Base-by-base conservation (phyloP, 2,888 invertebrate species). In the Hypsopygia costalis region DNA sequence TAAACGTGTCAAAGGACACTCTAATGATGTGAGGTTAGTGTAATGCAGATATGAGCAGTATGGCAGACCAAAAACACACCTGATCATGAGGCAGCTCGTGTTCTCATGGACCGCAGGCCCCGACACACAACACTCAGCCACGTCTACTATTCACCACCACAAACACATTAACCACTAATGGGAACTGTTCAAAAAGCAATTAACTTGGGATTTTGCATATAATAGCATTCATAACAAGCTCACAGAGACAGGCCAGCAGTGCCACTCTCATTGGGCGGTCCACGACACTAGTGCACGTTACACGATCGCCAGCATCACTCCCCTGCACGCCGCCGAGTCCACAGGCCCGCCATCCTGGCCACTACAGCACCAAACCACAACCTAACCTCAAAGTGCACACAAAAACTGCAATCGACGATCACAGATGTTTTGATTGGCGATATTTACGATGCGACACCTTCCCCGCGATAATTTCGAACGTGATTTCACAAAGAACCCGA, bases 381-480 rank as follows among this genome's bases (percentile, higher is more conserved):
- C 70, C 76, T 87, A 87, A 87, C 87, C 87, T 87, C 86, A 87
- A 87, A 87, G 75, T 67, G 61, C 64, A 70, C 70, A 78, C 69
- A 63, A 69, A 75, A 72, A 72, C 64, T 52, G 69, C 66, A 69
- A 79, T 63, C 68, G 70, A 72, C 71, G 66, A 73, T 66, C 75
- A 78, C 81, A 82, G 80, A 80, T 83, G 83, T 81, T 80, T 75
- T 68, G 59, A 69, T 76, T 69, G 59, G 58, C 61, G 65, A 52
- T 54, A 64, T 64, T 60, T 60, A 52, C 62, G 58, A 59, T 62
- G 69, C 71, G 74, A 78, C 74, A 77, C 74, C 81, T 77, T 72
- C 66, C 60, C 56, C 58, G 64, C 65, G 60, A 68, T 60, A 58
- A 54, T 62, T 58, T 60, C 58, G 69, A 58, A 63, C 64, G 60